Evolutionary conservation across 2,797 vertebrate species (phyloP).

Genomic region (Gambusia yucatana): DNA sequence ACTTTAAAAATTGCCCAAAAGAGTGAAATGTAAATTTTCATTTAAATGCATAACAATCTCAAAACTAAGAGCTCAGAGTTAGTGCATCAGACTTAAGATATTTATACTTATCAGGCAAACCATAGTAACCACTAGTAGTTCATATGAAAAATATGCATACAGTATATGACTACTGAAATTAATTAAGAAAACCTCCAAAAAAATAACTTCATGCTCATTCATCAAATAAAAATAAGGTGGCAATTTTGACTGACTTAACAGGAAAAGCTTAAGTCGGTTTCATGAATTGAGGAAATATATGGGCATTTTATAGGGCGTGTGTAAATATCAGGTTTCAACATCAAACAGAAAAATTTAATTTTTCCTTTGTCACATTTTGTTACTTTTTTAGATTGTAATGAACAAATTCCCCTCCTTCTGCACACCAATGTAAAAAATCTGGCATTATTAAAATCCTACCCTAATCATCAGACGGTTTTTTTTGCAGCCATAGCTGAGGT

Average conservation of each 20-base stretch:
- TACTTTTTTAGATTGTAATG: slow-evolving; percentile 45
- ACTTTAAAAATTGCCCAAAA: slow-evolving; percentile 54
- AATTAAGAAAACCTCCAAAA: not conserved
- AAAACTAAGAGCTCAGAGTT: slow-evolving; percentile 40
- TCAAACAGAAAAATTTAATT: slow-evolving; percentile 27
- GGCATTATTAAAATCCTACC: slow-evolving; percentile 67
- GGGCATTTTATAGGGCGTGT: not conserved
- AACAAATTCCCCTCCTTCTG: slow-evolving; percentile 51
- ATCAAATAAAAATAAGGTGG: not conserved
- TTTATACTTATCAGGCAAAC: slow-evolving; percentile 17
- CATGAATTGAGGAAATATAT: not conserved
- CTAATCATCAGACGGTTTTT: slow-evolving; percentile 68
- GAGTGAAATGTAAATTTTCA: slow-evolving; percentile 27
- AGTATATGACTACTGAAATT: not conserved
- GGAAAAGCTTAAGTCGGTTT: not conserved
- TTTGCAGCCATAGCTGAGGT: slow-evolving; percentile 57
- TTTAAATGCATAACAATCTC: slow-evolving; percentile 42
- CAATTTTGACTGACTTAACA: not conserved
- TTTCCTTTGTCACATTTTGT: slow-evolving; percentile 45
- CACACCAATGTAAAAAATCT: slow-evolving; percentile 58
- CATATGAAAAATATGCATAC: not conserved
- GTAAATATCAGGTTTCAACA: slow-evolving; percentile 27
- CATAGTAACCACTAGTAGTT: not conserved
- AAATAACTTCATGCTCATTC: not conserved
- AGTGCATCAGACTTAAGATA: slow-evolving; percentile 56